Evolutionary conservation across 2,797 vertebrate genomes (phyloP), one percentile per base, ranked within the genome.

Genomic region (Acanthurus tractus): DNA sequence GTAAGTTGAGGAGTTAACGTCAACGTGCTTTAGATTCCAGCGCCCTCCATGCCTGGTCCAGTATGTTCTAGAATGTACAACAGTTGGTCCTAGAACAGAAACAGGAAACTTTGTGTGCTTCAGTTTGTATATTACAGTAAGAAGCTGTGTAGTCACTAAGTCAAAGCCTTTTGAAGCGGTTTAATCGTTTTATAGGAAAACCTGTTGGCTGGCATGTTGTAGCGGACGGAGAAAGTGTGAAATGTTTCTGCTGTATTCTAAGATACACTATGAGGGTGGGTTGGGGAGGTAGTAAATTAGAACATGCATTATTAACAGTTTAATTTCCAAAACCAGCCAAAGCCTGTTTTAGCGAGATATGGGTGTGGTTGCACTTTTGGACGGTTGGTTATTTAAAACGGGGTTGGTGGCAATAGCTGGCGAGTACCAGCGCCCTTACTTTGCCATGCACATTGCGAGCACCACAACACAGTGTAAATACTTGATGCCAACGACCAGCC

Each of bases 61-160:
- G 74, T 83, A 74, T 91, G 90, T 93, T 90, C 76, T 86, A 91
- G 89, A 91, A 93, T 92, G 90, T 92, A 90, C 86, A 90, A 88
- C 84, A 91, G 64, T 81, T 65, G 57, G 77, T 89, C 85, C 90
- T 88, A 86, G 86, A 89, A 88, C 88, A 87, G 76, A 91, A 84
- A 86, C 83, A 82, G 75, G 82, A 86, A 82, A 88, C 78, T 71
- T 40, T 74, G 70, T 81, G 83, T 84, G 79, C 80, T 90, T 92
- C 75, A 69, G 80, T 93, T 91, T 90, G 89, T 90, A 75, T 73
- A 68, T 88, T 87, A 88, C 86, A 74, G 81, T 92, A 76, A 85
- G 76, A 89, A 87, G 84, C 87, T 84, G 79, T 86, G 87, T 88
- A 38, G 77, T 92, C 78, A 83, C 84, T 76, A 81, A 48, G 59